phyloP scores from a whole-genome alignment of 1,140 invertebrate species.

The Diachasmimorpha longicaudata region DNA sequence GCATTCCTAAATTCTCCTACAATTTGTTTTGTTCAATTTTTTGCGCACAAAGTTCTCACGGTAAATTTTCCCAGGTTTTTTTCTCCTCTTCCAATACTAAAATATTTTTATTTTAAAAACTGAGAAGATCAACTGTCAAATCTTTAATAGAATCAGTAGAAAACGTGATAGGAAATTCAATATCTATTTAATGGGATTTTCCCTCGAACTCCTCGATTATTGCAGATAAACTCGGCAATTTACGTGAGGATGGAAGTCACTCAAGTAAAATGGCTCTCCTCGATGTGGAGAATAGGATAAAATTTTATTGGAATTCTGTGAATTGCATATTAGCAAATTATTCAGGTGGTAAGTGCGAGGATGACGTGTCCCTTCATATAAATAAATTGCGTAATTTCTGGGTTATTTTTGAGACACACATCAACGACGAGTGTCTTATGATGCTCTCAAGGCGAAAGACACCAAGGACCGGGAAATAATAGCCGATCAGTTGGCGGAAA shows the following conservation, averaged over 20 bases:
- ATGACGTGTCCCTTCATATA: not conserved
- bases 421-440: conserved; percentile 37
- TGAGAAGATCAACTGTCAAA: too few species aligned
- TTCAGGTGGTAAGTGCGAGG: conserved; percentile 36
- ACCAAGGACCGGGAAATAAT: conserved; percentile 41
- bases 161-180: too few species aligned
- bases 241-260: conserved; percentile 36
- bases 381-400: not conserved
- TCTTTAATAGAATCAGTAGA: too few species aligned
- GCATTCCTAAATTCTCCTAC: not conserved
- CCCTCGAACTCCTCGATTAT: not conserved
- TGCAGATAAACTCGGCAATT: conserved; percentile 38
- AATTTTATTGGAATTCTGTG: conserved; percentile 31
- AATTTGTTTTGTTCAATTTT: too few species aligned
- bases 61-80: too few species aligned
- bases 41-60: too few species aligned
- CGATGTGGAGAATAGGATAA: conserved; percentile 36
- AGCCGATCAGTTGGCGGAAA: conserved; percentile 34
- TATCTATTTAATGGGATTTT: too few species aligned
- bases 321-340: conserved; percentile 39
- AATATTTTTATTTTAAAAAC: too few species aligned
- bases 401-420: conserved; percentile 30
- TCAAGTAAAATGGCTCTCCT: conserved; percentile 26
- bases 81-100: too few species aligned
- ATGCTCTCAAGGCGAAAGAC: conserved; percentile 43